These are phyloP conservation scores for Clivina fossor DNA, from an alignment of 2,888 invertebrate genomes.

Conservation along the genomic window DNA sequence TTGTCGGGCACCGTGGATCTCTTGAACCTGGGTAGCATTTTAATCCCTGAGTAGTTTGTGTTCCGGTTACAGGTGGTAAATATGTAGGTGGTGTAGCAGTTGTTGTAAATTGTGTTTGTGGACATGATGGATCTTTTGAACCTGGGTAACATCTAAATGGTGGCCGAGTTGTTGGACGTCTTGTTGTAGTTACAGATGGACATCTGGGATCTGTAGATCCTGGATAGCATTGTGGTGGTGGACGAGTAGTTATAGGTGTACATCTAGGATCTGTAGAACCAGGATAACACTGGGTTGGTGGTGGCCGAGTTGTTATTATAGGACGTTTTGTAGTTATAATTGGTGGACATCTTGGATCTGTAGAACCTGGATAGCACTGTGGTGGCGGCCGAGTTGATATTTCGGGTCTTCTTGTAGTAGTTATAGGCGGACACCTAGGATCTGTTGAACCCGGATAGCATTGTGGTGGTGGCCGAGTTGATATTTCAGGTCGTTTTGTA, in stretches of 20 bases:
- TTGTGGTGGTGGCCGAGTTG: constrained; percentile 32
- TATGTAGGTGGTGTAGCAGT: constrained; percentile 36
- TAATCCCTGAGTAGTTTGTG: constrained; percentile 39
- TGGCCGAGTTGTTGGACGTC: constrained; percentile 49
- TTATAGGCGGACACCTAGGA: constrained; percentile 37
- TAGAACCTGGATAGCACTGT: constrained; percentile 39
- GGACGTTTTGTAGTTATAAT: constrained; percentile 38
- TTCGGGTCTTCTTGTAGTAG: constrained; percentile 37
- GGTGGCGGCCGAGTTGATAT: constrained; percentile 45
- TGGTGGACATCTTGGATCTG: constrained; percentile 43
- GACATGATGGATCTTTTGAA: constrained; percentile 49
- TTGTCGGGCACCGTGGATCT: constrained; percentile 46
- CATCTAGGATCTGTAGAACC: constrained; percentile 45
- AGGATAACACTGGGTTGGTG: constrained; percentile 38
- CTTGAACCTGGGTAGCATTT: constrained; percentile 50
- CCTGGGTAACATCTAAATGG: constrained; percentile 45
- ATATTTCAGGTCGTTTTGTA: constrained; percentile 35
- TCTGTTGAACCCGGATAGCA: constrained; percentile 48
- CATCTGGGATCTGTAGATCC: constrained; percentile 18
- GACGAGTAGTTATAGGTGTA: constrained; percentile 36
- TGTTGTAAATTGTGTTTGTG: constrained; percentile 42
- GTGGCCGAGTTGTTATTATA: constrained; percentile 43
- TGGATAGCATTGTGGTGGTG: constrained; percentile 12
- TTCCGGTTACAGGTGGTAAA: constrained; percentile 39
- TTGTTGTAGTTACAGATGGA: neutral